A percentile compares a stretch with the other conserved stretches of the same genome.
These are phyloP conservation scores for Siderastrea radians DNA, from an alignment of 92 coral and sea anemone genomes.

Conservation along the genomic window DNA sequence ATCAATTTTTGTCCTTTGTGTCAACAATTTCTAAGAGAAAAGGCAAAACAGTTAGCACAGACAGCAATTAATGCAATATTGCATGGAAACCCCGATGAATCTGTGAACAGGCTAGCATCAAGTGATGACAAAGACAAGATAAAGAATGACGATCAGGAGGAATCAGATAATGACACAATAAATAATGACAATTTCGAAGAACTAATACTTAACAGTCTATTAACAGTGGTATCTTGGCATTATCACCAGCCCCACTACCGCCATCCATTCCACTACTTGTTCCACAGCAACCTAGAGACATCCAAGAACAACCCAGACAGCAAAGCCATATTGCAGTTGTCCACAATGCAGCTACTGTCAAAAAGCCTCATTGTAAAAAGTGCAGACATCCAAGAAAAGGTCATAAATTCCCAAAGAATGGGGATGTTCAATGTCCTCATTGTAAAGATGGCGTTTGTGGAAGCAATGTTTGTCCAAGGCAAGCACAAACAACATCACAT, in stretches of 20 bases:
- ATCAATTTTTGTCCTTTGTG: slow-evolving; percentile 32
- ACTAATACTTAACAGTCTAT: slow-evolving; percentile 13
- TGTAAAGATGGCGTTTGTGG: not conserved
- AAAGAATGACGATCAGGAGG: slow-evolving; percentile 4
- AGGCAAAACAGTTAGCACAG: no score
- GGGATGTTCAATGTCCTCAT: slow-evolving; percentile 43
- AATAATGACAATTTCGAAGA: not conserved
- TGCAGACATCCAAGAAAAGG: slow-evolving; percentile 25
- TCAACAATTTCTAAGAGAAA: no score
- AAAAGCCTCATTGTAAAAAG: no score
- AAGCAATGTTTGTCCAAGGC: no score
- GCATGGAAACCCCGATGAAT: no score
- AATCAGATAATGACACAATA: slow-evolving; percentile 8
- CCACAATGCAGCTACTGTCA: no score
- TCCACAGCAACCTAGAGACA: not conserved
- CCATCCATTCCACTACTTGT: slow-evolving; percentile 13
- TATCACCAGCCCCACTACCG: slow-evolving; percentile 32
- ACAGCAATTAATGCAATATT: no score
- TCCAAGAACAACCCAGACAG: no score
- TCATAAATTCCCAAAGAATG: not conserved
- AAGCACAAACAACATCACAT: no score
- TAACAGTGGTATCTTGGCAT: slow-evolving; percentile 24
- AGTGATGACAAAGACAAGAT: no score
- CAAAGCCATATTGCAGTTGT: no score
- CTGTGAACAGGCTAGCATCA: no score